Conservation (phyloP, 2,888 invertebrate genomes). For the Phorcus lineatus region DNA sequence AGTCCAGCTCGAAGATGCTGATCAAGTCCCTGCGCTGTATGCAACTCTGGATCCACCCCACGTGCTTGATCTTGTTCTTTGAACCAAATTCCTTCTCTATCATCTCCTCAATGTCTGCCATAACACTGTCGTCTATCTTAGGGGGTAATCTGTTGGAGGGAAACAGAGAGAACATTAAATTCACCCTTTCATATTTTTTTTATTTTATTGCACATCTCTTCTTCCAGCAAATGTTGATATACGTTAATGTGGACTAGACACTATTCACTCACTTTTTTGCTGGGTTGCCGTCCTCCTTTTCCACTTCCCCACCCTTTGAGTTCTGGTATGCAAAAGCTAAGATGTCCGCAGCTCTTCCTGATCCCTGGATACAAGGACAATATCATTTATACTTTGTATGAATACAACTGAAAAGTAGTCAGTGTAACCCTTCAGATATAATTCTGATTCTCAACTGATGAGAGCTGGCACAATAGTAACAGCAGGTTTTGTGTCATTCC, state of each 20-base stretch:
- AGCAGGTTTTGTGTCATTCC: no score
- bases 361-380: conserved; percentile 60
- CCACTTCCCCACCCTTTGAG: conserved; percentile 60
- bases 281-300: not conserved
- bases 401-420: no score
- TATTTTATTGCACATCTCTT: no score
- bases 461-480: no score
- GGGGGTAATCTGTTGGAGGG: conserved; percentile 22
- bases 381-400: no score
- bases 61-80: conserved; percentile 37
- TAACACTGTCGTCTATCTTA: conserved; percentile 42
- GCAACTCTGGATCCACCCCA: conserved; percentile 59
- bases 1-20: conserved; percentile 70
- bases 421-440: no score
- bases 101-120: conserved; percentile 49
- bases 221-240: no score
- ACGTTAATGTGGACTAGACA: no score
- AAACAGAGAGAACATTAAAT: no score
- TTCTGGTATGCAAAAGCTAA: conserved; percentile 71
- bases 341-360: conserved; percentile 74
- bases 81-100: conserved; percentile 58
- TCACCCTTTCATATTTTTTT: not conserved
- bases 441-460: no score
- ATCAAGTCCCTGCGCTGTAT: conserved; percentile 62
- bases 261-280: not conserved